phyloP scores from a whole-genome alignment of 1,140 invertebrate genomes.

The Ectropis grisescens region DNA sequence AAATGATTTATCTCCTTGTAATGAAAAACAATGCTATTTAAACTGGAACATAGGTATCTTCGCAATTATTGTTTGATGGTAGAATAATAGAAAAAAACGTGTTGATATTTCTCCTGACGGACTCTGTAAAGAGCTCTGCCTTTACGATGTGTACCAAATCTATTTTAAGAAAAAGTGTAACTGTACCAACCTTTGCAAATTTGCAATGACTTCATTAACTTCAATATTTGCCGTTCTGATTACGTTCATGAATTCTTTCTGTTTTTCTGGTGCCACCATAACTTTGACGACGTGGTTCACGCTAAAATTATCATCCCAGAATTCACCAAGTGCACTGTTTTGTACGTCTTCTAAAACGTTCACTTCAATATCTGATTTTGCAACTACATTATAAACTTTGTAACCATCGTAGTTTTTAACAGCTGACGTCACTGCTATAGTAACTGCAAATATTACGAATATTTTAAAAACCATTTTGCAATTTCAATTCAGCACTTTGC shows the following conservation, averaged over 20 bases:
- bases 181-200: conserved; percentile 45
- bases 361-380: conserved; percentile 37
- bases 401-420: conserved; percentile 57
- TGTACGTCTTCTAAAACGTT: conserved; percentile 21
- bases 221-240: conserved; percentile 15
- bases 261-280: conserved; percentile 31
- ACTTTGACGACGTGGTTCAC: conserved; percentile 25
- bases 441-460: conserved; percentile 10
- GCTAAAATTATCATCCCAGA: conserved; percentile 40
- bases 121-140: too few species aligned
- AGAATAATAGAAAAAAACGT: too few species aligned
- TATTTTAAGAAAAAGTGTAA: too few species aligned
- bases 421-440: conserved; percentile 5
- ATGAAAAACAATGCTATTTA: too few species aligned
- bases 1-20: too few species aligned
- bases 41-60: too few species aligned
- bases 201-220: conserved; percentile 21
- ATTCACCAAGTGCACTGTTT: conserved; percentile 25
- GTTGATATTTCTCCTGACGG: too few species aligned
- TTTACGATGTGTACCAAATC: too few species aligned
- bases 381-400: conserved; percentile 64
- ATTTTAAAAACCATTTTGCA: conserved; percentile 10
- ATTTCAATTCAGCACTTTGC: background rate
- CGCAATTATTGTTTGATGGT: too few species aligned
- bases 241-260: conserved; percentile 14